Conservation (phyloP, 92 coral and sea anemone genomes). For the Palythoa caribaeorum region DNA sequence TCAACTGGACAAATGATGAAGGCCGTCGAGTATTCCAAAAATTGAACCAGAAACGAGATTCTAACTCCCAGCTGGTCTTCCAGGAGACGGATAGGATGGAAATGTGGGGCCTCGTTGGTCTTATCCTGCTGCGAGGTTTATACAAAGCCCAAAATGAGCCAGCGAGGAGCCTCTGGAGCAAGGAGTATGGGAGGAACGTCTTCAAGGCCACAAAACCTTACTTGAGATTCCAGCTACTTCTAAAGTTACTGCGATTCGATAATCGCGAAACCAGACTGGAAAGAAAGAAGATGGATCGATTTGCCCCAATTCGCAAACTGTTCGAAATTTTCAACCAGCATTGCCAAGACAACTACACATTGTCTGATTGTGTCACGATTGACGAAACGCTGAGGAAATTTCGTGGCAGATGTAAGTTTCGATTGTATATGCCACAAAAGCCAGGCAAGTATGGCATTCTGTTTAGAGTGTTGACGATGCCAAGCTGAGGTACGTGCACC, state of each 20-base stretch:
- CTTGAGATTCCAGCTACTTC: neutral
- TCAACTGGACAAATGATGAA: slow-evolving; percentile 19
- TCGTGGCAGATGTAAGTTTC: neutral
- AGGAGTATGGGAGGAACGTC: neutral
- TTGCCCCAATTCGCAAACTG: neutral
- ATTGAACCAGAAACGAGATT: neutral
- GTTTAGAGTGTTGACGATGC: neutral
- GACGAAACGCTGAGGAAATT: neutral
- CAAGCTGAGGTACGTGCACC: neutral
- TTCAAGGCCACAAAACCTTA: slow-evolving; percentile 12
- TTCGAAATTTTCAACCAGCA: neutral
- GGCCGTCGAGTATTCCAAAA: neutral
- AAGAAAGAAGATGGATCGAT: neutral
- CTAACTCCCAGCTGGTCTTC: slow-evolving; percentile 28
- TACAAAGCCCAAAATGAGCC: slow-evolving; percentile 5
- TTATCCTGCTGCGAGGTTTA: slow-evolving; percentile 9
- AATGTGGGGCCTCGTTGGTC: slow-evolving; percentile 20
- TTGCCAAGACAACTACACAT: neutral
- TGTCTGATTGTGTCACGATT: slow-evolving; percentile 5
- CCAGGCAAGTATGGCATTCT: slow-evolving; percentile 16
- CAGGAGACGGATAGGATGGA: slow-evolving; percentile 18
- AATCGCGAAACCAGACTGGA: neutral
- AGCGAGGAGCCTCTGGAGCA: slow-evolving; percentile 9
- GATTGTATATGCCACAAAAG: slow-evolving; percentile 1
- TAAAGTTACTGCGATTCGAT: neutral